These are phyloP conservation scores for Falco concolor DNA, from an alignment of 2,797 vertebrate genomes.

Conservation along the genomic window DNA sequence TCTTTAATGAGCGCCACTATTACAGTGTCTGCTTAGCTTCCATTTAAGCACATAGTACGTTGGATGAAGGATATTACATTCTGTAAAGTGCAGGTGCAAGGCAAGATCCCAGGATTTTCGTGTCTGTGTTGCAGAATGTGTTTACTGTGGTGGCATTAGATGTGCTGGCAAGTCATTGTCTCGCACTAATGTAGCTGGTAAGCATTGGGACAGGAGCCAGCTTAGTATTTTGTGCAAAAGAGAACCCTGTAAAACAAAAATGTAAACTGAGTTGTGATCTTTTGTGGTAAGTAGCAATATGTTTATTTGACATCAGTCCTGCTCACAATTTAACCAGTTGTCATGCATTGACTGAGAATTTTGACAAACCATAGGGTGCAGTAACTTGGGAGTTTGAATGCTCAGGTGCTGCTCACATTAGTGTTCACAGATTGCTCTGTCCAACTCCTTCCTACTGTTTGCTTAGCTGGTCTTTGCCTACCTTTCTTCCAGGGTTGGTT, in stretches of 20 bases:
- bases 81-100: not conserved
- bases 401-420: not conserved
- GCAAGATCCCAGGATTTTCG: not conserved
- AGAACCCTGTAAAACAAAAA: not conserved
- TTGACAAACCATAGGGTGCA: not conserved
- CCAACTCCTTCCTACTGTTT: not conserved
- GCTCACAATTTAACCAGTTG: not conserved
- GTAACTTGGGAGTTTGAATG: not conserved
- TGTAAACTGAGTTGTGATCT: not conserved
- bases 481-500: not conserved
- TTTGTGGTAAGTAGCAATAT: not conserved
- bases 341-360: not conserved
- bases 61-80: not conserved
- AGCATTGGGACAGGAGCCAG: not conserved
- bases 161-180: not conserved
- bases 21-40: not conserved
- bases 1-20: not conserved
- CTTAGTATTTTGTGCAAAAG: not conserved
- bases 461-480: not conserved
- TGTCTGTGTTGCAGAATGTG: not conserved
- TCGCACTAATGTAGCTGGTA: not conserved
- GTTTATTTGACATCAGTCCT: not conserved
- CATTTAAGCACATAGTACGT: not conserved
- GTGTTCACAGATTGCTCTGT: not conserved
- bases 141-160: constrained; percentile 16